Evolutionary conservation across 92 coral and sea anemone species (phyloP), one percentile per base, ranked within the genome.

Genomic region (Phenganax subtilis): DNA sequence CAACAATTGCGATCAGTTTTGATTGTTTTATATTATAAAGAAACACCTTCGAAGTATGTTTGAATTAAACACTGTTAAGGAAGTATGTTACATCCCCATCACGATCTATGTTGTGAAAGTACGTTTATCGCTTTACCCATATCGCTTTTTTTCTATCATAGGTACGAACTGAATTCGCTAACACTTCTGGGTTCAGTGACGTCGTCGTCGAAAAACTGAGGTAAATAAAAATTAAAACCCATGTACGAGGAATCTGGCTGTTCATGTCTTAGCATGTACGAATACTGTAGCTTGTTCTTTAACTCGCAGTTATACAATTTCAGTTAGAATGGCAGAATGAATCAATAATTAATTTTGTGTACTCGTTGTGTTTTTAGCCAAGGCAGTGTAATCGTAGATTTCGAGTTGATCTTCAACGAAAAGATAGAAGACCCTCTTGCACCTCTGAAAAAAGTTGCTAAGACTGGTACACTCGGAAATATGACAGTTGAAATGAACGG

Each of bases 401-500:
- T 61, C 67, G 25, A 61, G 67, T 28, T 61, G 67, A 61, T 61
- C 6, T 61, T 61, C 27, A 14, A 28, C 6, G 67, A 17, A 7
- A 61, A 6, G 27, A 17, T 12, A 61, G 8, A 61, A 7, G 67
- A 17, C 28, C 67, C 67, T 61, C 67, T 61, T 61, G 11, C n/a
- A 61, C 67, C 67, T 15, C 27, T 61, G 83, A 54, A 54, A 76
- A 84, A 8, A 81, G 80, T 20, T 75, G 51, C 15, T 20, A 60
- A 9, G 53, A 55, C 10, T 71, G 79, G 53, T 77, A 75, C 9
- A 74, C 80, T 53, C 76, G 81, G 55, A 81, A 73, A 6, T 60
- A 76, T 72, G 72, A 70, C 51, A 61, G 68, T 78, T 67, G 57
- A 12, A 57, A 76, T 56, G 87, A 84, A 0, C 14, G 67, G 67